Evolutionary conservation across 2,797 vertebrate species (phyloP).

Genomic region (Cheirogaleus major): DNA sequence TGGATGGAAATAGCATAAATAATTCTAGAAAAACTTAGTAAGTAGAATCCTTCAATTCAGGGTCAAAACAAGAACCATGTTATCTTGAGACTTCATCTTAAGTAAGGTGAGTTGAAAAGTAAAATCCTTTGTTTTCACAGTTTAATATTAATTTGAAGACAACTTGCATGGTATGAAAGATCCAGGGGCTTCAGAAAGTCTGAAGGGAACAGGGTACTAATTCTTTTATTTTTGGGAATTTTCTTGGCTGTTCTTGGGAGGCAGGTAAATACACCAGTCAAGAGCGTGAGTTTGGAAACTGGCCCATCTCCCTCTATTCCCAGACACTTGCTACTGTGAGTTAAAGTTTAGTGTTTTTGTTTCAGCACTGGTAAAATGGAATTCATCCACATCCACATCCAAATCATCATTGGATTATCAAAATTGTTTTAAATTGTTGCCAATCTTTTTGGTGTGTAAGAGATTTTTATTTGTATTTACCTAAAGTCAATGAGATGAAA

Average conservation of each 20-base stretch:
- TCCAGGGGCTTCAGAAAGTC: not conserved
- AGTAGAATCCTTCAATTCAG: not conserved
- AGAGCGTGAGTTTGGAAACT: not conserved
- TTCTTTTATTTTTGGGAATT: not conserved
- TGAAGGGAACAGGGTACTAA: not conserved
- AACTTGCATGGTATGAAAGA: not conserved
- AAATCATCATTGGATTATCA: not conserved
- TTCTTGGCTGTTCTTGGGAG: not conserved
- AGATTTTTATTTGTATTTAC: not conserved
- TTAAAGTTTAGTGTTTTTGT: not conserved
- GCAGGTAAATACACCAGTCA: not conserved
- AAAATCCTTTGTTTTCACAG: not conserved
- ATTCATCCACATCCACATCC: not conserved
- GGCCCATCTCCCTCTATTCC: not conserved
- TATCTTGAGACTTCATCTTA: not conserved
- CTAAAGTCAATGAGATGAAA: not conserved
- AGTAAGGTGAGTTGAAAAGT: not conserved
- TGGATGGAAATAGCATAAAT: not conserved
- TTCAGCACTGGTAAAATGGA: not conserved
- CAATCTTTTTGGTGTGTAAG: not conserved
- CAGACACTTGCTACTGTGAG: not conserved
- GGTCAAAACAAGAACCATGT: not conserved
- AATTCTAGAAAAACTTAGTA: not conserved
- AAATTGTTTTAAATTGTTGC: not conserved
- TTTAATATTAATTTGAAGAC: conserved; percentile 15